Evolutionary conservation across 2,113 vertebrate genomes (phyloP), one percentile per base, ranked within the genome.

Genomic region (Erythrolamprus reginae): DNA sequence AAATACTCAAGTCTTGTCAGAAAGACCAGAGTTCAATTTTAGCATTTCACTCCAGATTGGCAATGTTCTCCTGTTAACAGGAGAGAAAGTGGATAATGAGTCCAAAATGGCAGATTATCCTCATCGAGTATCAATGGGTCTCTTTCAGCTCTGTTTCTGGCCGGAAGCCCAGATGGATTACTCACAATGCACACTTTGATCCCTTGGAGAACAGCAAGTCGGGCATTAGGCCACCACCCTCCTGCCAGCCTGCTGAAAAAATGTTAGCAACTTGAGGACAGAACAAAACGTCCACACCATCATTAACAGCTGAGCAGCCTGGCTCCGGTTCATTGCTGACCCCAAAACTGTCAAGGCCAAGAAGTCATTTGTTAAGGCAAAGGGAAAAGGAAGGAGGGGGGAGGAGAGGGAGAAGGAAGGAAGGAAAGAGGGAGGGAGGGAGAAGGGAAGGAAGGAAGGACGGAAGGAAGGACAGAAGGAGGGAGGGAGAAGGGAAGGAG

Each of bases 71-170:
- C 19, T 5, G 50, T 48, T 48, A 45, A 82, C n/a, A 87, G 52
- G 56, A 53, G 52, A 88, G 61, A 58, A 83, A 82, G 51, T 58
- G 90, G 90, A 91, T 87, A 87, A 3, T 13, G 50, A 38, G 7
- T 91, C 51, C 70, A 83, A 83, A 88, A 56, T 38, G 52, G 83
- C 65, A 91, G 65, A 83, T 88, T 58, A 88, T 91, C 90, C 90
- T 88, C 70, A 2, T 23, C 45, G 24, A 70, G 86, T 91, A 88
- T 88, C 86, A 83, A 83, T 55, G 86, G 86, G 86, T 8, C 56
- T n/a, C 53, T 88, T 88, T 91, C 52, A 91, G 70, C 65, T 28
- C 6, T 33, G 70, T 10, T 1, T 58, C 13, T 91, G 90, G 90
- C 86, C 0, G 0, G 26, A 26, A 3, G 86, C 90, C 90, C 65